Evolutionary conservation across 2,888 invertebrate species (phyloP).

Genomic region (Gasteruption jaculator): DNA sequence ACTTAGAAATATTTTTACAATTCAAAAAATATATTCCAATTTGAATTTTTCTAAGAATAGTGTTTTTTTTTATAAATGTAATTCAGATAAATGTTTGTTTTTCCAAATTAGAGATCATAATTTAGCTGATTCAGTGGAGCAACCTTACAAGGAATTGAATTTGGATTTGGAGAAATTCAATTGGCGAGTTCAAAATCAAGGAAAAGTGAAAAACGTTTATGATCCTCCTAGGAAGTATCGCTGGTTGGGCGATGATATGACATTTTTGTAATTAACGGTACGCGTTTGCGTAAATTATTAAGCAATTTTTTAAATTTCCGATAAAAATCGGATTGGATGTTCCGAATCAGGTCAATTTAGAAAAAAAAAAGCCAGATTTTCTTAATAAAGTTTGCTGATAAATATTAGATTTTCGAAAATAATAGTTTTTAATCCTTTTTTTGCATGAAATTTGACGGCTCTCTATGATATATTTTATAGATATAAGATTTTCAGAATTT

Average conservation of each 20-base stretch:
- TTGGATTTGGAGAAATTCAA: constrained; percentile 31
- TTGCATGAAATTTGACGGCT: too few species aligned
- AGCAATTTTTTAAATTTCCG: too few species aligned
- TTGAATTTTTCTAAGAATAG: too few species aligned
- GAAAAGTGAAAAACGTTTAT: constrained; percentile 9
- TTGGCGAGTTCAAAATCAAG: constrained; percentile 16
- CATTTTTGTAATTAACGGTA: background rate
- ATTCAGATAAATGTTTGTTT: background rate
- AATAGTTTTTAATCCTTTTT: too few species aligned
- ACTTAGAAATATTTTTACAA: constrained; percentile 9
- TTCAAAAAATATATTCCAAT: constrained; percentile 13
- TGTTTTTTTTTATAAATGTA: background rate
- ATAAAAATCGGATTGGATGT: too few species aligned
- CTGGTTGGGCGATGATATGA: constrained; percentile 3
- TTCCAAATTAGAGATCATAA: constrained; percentile 16
- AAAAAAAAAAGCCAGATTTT: too few species aligned
- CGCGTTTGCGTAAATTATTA: too few species aligned
- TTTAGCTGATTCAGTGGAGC: constrained; percentile 23
- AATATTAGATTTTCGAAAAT: too few species aligned
- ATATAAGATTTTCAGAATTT: too few species aligned
- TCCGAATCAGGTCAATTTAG: too few species aligned
- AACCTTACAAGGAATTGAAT: constrained; percentile 28
- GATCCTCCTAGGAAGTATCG: constrained; percentile 8
- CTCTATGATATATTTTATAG: too few species aligned
- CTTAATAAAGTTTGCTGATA: too few species aligned